Evolutionary conservation across 2,797 vertebrate species (phyloP), one percentile per base, ranked within the genome.

Genomic region (Paramormyrops hopkinsi): DNA sequence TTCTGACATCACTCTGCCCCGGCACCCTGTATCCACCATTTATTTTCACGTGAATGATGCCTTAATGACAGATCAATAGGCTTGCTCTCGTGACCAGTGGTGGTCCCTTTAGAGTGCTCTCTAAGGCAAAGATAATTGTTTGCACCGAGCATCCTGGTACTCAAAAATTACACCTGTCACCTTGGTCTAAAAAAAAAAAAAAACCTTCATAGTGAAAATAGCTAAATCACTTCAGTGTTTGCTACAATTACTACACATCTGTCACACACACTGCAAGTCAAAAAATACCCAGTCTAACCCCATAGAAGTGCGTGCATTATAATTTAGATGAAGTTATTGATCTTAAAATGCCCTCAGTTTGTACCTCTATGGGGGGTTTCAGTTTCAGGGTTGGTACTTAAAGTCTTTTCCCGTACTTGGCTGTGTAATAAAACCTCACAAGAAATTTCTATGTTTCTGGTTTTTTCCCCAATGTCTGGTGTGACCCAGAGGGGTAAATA

Each of bases 311-410:
- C 51, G 41, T 33, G 29, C 22, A 53, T 86, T 86, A 86, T 12
- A 51, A 86, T 86, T 86, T 86, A 86, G 50, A 54, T 86, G 51
- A 86, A 25, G 51, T 86, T 56, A 86, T 86, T 86, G 85, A 56
- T 56, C 51, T 53, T 37, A n/a, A 56, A 41, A 29, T 85, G 25
- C n/a, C 22, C 83, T 51, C 46, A 51, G 25, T 33, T 86, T 86
- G 25, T 53, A 54, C 50, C 85, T 59, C 25, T 54, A 29, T 7
- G 2, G 19, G 22, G 25, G 29, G 22, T 37, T 50, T 86, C 12
- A 33, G 51, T 56, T 86, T 56, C 53, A 56, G 33, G 14, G 17
- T 56, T 33, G 14, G 25, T 29, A 50, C 8, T 83, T 11, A 46
- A 25, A 84, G 17, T 44, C 11, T 54, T 86, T 48, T 25, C 65